phyloP scores from a whole-genome alignment of 2,113 vertebrate species.

The Plectropomus leopardus region DNA sequence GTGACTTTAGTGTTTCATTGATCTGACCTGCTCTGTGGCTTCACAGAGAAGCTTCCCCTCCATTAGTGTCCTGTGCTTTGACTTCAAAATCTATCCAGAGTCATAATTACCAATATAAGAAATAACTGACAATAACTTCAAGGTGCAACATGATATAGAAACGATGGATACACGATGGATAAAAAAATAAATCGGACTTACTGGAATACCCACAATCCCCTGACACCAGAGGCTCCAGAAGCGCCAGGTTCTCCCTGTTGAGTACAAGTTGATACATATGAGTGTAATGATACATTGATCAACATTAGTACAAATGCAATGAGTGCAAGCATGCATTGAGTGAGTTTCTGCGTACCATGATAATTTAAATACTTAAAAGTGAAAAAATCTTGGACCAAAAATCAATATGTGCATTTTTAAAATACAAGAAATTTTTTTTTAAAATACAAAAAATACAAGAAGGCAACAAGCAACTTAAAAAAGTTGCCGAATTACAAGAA shows the following conservation, averaged over 20 bases:
- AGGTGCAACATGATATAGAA: background rate
- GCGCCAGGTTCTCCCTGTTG: conserved; percentile 83
- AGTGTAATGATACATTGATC: no score
- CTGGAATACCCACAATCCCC: conserved; percentile 87
- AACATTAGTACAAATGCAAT: no score
- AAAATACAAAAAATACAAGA: no score
- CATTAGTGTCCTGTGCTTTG: background rate
- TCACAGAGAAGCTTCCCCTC: conserved; percentile 17
- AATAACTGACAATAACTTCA: background rate
- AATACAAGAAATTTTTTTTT: no score
- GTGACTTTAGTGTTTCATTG: conserved; percentile 45
- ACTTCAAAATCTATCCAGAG: background rate
- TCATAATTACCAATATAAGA: background rate
- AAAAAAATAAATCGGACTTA: conserved; percentile 70
- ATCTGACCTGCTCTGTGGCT: conserved; percentile 14
- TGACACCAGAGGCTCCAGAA: conserved; percentile 78
- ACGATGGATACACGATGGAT: background rate
- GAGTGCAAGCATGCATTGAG: background rate
- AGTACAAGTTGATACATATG: background rate
- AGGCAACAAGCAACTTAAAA: no score
- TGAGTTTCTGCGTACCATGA: background rate
- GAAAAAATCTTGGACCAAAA: no score
- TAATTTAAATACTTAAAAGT: background rate
- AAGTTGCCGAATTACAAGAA: no score
- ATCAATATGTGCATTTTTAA: no score